Conservation (phyloP, 2,888 invertebrate species). For the Lithosia quadra region DNA sequence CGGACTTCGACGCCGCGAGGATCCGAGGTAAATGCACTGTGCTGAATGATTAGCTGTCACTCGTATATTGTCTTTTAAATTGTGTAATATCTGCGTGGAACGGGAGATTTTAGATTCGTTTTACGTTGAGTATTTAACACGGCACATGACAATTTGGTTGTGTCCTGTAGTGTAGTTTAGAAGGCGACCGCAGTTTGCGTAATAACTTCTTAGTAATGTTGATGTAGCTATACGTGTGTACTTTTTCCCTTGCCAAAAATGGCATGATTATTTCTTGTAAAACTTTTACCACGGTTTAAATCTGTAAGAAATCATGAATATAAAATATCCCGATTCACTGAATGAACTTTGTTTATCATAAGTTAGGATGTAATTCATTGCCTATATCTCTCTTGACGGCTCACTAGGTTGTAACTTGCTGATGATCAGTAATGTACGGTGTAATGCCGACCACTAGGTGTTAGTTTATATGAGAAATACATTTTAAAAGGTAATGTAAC, state of each 20-base stretch:
- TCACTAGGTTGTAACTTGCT: constrained; percentile 60
- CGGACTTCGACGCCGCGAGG: constrained; percentile 74
- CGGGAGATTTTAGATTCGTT: constrained; percentile 41
- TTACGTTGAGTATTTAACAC: neutral
- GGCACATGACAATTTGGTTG: no score
- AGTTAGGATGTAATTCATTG: constrained; percentile 45
- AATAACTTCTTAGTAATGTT: no score
- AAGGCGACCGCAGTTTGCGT: no score
- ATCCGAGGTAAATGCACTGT: constrained; percentile 82
- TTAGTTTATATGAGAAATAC: constrained; percentile 65
- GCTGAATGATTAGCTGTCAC: constrained; percentile 70
- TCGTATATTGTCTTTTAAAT: constrained; percentile 44
- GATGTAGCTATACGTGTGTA: no score
- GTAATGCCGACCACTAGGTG: constrained; percentile 69
- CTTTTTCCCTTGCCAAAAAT: no score
- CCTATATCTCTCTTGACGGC: constrained; percentile 60
- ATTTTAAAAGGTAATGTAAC: constrained; percentile 73
- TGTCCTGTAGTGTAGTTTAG: no score
- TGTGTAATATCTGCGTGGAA: constrained; percentile 56
- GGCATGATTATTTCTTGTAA: no score
- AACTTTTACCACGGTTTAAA: neutral
- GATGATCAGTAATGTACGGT: constrained; percentile 48
- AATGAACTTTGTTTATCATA: constrained; percentile 50
- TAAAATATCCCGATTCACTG: constrained; percentile 35
- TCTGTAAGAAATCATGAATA: neutral